These are phyloP conservation scores for Hycleus phaleratus DNA, from an alignment of 1,140 invertebrate species.

Conservation along the genomic window DNA sequence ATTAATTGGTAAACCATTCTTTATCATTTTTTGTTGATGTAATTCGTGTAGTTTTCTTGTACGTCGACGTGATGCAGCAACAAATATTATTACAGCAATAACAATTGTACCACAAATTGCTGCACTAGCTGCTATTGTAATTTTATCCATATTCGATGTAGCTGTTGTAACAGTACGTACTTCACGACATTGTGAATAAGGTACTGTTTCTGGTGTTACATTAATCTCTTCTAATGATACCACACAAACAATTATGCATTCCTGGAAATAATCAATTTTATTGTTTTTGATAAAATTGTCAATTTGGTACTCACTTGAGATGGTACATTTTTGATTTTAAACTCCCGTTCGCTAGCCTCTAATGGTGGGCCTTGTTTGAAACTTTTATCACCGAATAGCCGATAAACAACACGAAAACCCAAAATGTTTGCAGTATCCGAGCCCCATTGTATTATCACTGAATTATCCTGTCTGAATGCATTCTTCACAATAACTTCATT, in stretches of 20 bases:
- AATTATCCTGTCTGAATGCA: constrained; percentile 76
- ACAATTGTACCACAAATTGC: constrained; percentile 91
- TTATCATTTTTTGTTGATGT: constrained; percentile 53
- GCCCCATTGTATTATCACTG: constrained; percentile 87
- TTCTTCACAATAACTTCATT: constrained; percentile 78
- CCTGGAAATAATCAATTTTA: constrained; percentile 46
- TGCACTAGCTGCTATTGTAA: constrained; percentile 86
- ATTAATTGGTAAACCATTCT: constrained; percentile 56
- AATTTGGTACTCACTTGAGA: constrained; percentile 55
- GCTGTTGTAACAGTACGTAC: constrained; percentile 73
- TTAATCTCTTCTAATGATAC: constrained; percentile 80
- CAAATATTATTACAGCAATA: constrained; percentile 78
- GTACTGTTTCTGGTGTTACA: constrained; percentile 76
- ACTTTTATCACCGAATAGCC: constrained; percentile 80
- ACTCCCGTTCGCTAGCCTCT: constrained; percentile 79
- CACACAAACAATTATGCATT: constrained; percentile 88
- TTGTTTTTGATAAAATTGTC: background rate
- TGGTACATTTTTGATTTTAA: constrained; percentile 87
- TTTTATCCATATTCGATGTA: constrained; percentile 86
- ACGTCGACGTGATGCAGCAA: constrained; percentile 66
- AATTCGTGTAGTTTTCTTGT: constrained; percentile 67
- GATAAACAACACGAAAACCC: constrained; percentile 81
- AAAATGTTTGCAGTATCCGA: constrained; percentile 75
- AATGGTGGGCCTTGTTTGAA: constrained; percentile 84
- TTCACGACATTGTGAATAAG: constrained; percentile 80